Conservation (phyloP, 2,888 invertebrate species). For the Nebria brevicollis region DNA sequence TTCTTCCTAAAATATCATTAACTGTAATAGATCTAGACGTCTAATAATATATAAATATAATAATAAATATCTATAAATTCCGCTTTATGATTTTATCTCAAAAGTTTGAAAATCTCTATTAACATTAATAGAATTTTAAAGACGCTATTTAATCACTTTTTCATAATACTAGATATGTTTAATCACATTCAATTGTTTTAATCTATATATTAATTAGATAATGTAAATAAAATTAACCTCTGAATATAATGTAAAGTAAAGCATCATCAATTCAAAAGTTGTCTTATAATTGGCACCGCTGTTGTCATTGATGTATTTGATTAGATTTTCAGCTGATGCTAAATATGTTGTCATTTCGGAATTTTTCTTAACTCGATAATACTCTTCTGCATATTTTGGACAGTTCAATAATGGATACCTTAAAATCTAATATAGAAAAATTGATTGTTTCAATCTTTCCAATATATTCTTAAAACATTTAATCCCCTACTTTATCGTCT, state of each 20-base stretch:
- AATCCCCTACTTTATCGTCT: constrained; percentile 53
- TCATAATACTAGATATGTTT: too few species aligned
- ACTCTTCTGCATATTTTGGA: constrained; percentile 24
- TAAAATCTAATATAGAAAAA: constrained; percentile 25
- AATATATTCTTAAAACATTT: background rate
- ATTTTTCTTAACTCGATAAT: constrained; percentile 6
- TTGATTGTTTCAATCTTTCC: background rate
- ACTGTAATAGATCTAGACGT: background rate
- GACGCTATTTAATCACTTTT: too few species aligned
- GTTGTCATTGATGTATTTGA: constrained; percentile 33
- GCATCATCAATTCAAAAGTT: constrained; percentile 27
- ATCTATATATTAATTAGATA: background rate
- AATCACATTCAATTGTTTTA: too few species aligned
- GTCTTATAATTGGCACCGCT: constrained; percentile 28
- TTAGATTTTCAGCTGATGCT: constrained; percentile 10
- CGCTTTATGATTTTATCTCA: too few species aligned
- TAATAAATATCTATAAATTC: too few species aligned
- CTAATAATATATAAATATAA: too few species aligned
- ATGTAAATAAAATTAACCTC: constrained; percentile 20
- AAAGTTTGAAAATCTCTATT: too few species aligned
- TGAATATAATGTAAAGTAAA: constrained; percentile 25
- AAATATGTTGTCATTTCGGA: constrained; percentile 24
- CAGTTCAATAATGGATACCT: constrained; percentile 32
- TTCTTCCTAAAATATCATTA: constrained; percentile 28
- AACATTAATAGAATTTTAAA: too few species aligned